phyloP scores from a whole-genome alignment of 2,113 vertebrate species.

The Zapornia atra region DNA sequence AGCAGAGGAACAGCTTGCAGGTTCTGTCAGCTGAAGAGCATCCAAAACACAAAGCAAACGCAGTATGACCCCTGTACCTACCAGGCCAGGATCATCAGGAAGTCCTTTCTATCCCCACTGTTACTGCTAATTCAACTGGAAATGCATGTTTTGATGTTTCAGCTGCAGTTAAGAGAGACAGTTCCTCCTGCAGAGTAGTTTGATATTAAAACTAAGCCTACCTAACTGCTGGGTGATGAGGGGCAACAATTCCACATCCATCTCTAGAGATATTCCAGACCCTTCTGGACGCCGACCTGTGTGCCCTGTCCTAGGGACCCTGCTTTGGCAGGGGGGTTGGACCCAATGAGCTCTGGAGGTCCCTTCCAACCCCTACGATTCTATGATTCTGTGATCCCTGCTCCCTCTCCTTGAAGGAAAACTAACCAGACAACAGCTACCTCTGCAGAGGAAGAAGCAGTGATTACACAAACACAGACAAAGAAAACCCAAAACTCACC shows the following conservation, averaged over 20 bases:
- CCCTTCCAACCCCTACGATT: too few species aligned
- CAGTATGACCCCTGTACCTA: not conserved
- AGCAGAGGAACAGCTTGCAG: not conserved
- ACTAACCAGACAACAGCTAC: not conserved
- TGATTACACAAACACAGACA: not conserved
- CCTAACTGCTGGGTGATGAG: not conserved
- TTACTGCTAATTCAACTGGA: not conserved
- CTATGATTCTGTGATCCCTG: not conserved
- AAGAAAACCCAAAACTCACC: not conserved
- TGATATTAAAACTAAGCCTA: not conserved
- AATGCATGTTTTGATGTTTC: accelerated
- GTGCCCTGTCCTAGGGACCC: too few species aligned
- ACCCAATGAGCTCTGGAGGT: too few species aligned
- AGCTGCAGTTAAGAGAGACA: not conserved
- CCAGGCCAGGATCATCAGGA: not conserved
- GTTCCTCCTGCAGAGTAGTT: not conserved
- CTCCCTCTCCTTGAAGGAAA: not conserved
- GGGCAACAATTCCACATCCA: not conserved
- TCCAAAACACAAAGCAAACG: not conserved
- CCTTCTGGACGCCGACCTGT: too few species aligned
- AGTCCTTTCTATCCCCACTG: not conserved
- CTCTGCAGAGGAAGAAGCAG: not conserved
- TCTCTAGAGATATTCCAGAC: too few species aligned
- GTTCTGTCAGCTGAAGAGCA: not conserved
- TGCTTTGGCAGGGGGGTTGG: too few species aligned